Evolutionary conservation across 2,888 invertebrate species (phyloP), one percentile per base, ranked within the genome.

Genomic region (Aphodius granarius): DNA sequence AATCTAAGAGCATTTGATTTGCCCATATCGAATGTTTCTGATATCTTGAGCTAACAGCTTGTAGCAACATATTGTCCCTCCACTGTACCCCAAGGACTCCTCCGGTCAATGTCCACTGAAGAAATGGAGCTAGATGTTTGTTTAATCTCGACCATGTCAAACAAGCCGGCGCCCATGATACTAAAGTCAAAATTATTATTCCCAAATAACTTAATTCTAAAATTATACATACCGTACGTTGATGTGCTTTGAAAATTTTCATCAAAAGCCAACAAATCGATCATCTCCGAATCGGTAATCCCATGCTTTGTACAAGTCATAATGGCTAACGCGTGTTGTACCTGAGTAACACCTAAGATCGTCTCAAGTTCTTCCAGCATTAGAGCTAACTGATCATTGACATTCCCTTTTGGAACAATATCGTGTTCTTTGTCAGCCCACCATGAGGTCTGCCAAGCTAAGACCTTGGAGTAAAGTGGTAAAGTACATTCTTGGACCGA

Each of bases 241-340:
- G 90, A 89, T 75, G 89, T 89, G 79, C 91, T 91, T 78, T 92
- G 89, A 79, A 92, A 93, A 79, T 89, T 88, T 64, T 90, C 89
- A 81, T 92, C 91, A 81, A 91, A 91, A 0, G 92, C 91, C 77
- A 93, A 82, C 78, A 93, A 86, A 82, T 93, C 94, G 82, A 94
- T 87, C 86, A 95, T 93, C 88, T 97, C 96, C 3, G 93, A 93
- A 83, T 95, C 94, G 18, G 93, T 92, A 68, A 96, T 89, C 1
- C 96, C 96, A 84, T 93, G 91, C 74, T 94, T 91, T 5, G 95
- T 91, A 2, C 94, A 92, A 0, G 94, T 91, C 76, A 96, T 88
- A 77, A 95, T 89, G 1, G 94, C 91, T 63, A 96, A 87, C 73
- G 94, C 91, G 72, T 90, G 89, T 83, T 91, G 90, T 16, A 93